Evolutionary conservation across 2,797 vertebrate species (phyloP).

Genomic region (Odontamblyopus rebecca): DNA sequence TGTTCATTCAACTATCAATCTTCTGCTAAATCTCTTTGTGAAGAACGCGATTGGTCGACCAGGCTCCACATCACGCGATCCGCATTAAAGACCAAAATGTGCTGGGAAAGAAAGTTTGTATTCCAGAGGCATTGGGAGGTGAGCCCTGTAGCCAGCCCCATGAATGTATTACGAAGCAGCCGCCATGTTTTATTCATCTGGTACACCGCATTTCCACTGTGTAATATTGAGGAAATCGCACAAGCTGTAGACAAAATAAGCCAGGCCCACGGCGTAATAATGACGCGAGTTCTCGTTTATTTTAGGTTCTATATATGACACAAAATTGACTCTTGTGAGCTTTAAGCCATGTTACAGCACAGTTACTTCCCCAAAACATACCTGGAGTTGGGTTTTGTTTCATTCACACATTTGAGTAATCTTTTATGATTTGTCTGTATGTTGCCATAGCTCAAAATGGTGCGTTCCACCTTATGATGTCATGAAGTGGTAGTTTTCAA

Average conservation of each 20-base stretch:
- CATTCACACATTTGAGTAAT: too few species aligned
- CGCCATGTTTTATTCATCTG: constrained; percentile 8
- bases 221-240: constrained; percentile 2
- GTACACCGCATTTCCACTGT: constrained; percentile 1
- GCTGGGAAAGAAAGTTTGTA: neutral
- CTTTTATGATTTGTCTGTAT: too few species aligned
- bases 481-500: too few species aligned
- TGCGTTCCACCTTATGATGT: too few species aligned
- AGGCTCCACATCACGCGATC: neutral
- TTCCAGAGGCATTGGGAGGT: constrained; percentile 8
- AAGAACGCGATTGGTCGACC: neutral
- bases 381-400: too few species aligned
- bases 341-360: too few species aligned
- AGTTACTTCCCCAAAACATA: too few species aligned
- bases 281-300: neutral
- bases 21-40: too few species aligned
- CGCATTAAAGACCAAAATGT: constrained; percentile 15
- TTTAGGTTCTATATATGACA: too few species aligned
- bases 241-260: constrained; percentile 12
- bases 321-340: too few species aligned
- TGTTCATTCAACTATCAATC: too few species aligned
- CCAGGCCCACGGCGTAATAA: neutral
- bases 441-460: too few species aligned
- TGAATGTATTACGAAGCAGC: constrained; percentile 12
- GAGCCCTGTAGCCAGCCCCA: constrained; percentile 1